Percentiles rank a stretch among this genome's conserved stretches.
Conservation (phyloP, 37 sponge, comb jelly and placozoan genomes). For the Diacarnus erythraeanus region DNA sequence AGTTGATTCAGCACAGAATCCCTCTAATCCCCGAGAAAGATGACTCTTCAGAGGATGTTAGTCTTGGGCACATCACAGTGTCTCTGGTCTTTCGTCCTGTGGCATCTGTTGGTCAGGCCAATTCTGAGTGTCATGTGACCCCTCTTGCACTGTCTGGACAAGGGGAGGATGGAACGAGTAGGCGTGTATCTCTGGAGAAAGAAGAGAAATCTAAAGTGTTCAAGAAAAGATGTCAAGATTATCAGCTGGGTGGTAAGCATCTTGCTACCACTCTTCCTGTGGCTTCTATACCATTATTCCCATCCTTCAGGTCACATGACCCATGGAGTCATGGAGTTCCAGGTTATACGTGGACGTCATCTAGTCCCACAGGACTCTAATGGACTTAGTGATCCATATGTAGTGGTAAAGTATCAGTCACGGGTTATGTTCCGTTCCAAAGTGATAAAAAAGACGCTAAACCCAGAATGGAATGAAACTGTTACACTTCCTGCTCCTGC, state of each 20-base stretch:
- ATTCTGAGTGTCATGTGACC: conserved; percentile 4
- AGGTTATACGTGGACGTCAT: conserved; percentile 29
- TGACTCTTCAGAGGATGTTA: not conserved
- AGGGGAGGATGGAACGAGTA: not conserved
- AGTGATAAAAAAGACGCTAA: conserved; percentile 36
- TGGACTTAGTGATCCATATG: conserved; percentile 64
- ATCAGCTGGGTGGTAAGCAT: not conserved
- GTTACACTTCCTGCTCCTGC: conserved; percentile 42
- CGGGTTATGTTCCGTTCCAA: conserved; percentile 20
- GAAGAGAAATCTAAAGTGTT: not conserved
- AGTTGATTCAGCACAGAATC: conserved; percentile 24
- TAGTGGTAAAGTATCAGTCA: conserved; percentile 42
- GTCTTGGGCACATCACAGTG: conserved; percentile 38
- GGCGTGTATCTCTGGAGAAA: not conserved
- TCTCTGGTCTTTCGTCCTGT: conserved; percentile 50
- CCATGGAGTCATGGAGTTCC: conserved; percentile 25
- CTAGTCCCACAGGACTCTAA: conserved; percentile 45
- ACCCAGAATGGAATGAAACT: conserved; percentile 54
- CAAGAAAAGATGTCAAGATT: not conserved
- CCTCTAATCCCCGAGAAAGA: conserved; percentile 24
- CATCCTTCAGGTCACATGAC: conserved; percentile 1
- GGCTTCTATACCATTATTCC: too few species aligned
- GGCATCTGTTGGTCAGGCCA: conserved; percentile 31
- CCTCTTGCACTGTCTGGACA: too few species aligned
- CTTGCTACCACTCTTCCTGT: not conserved